Base-by-base conservation (phyloP, 1,140 invertebrate genomes). In the Anoplolepis gracilipes region DNA sequence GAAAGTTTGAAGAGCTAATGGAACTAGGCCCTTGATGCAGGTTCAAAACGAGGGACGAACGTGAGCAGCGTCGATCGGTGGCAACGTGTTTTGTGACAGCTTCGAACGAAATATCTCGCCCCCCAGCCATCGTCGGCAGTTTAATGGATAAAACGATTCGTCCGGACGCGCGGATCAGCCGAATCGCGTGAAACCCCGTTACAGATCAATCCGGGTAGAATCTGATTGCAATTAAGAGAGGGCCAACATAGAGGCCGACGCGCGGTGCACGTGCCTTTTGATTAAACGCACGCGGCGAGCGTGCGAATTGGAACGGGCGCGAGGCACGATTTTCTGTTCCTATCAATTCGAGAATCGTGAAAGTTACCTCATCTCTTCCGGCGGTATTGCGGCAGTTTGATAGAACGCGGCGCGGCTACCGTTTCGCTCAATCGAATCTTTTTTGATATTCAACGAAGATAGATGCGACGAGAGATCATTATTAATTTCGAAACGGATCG, bases 161-260 rank as follows among this genome's bases (percentile, higher is more conserved):
- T 85, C 55, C 78, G 53, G 77, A 73, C 46, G 46, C 46, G 49
- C 42, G 57, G 53, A 42, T 85, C 84, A 65, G 22, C 22, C 77
- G 77, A 55, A 70, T 73, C 78, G 78, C 42, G 78, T 36, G 64
- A 82, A 86, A 82, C 39, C 57, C 69, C 64, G 85, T 86, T 55
- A 82, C 78, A 62, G 85, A 82, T 72, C 85, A 69, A 82, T 86
- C 49, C 78, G 33, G 46, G 36, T 70, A 64, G 82, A 82, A 86
- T 86, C 76, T 86, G 64, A 86, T 86, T 86, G 78, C 67, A 86
- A 86, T 86, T 86, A 86, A 86, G 85, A 55, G 85, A 57, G 22
- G 33, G 79, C 65, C 84, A 81, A 70, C 84, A 85, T 39, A n/a
- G 22, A 61, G 53, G 53, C 57, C 57, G 30, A 42, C 59, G 42